phyloP scores from a whole-genome alignment of 2,113 vertebrate genomes.

The Centrocercus urophasianus region DNA sequence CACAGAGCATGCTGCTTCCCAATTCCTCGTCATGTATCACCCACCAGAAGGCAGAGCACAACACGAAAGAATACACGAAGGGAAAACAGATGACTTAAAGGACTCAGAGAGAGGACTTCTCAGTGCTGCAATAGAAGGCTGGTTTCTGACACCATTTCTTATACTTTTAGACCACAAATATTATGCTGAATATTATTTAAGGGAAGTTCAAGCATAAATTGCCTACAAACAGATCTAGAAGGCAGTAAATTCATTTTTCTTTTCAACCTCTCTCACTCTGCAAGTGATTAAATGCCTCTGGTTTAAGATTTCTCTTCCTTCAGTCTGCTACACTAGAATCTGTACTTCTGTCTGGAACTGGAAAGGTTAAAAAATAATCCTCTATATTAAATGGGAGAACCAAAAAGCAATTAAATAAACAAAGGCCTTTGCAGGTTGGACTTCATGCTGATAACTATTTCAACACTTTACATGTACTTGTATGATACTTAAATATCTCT shows the following conservation, averaged over 20 bases:
- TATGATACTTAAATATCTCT: conserved; percentile 62
- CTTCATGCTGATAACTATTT: neutral
- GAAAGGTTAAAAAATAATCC: conserved; percentile 40
- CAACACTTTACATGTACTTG: conserved; percentile 38
- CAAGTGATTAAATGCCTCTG: conserved; percentile 20
- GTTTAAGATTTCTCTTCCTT: conserved; percentile 33
- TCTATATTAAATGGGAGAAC: conserved; percentile 16
- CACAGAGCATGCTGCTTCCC: conserved; percentile 13
- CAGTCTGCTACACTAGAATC: neutral
- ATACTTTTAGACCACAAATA: neutral
- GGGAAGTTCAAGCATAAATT: conserved; percentile 47
- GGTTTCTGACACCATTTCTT: neutral
- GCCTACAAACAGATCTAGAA: conserved; percentile 16
- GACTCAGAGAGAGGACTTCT: neutral
- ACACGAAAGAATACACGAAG: conserved; percentile 17
- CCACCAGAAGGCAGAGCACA: neutral
- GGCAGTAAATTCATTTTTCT: conserved; percentile 42
- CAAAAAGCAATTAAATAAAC: conserved; percentile 20
- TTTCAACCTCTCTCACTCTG: conserved; percentile 3
- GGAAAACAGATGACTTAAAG: conserved; percentile 9
- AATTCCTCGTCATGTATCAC: neutral
- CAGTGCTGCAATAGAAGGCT: neutral
- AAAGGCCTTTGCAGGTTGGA: neutral
- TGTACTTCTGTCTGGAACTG: conserved; percentile 30
- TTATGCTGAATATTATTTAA: conserved; percentile 35